Percentiles rank a stretch among this genome's conserved stretches.
These are phyloP conservation scores for Microtus richardsoni DNA, from an alignment of 2,113 vertebrate species.

Conservation along the genomic window DNA sequence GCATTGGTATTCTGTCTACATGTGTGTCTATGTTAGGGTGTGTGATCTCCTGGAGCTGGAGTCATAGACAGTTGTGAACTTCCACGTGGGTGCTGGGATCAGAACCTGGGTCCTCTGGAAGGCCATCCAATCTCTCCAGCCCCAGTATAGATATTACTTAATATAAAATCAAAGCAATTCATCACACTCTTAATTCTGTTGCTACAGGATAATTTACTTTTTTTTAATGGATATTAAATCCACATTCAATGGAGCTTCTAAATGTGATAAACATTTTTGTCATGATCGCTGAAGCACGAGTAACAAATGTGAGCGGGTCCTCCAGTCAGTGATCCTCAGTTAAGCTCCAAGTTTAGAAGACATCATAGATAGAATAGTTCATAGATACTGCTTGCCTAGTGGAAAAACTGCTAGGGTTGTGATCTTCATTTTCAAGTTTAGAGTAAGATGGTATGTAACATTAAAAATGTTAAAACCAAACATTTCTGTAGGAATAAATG, in stretches of 20 bases:
- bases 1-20: too few relatives aligned
- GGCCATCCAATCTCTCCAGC: too few relatives aligned
- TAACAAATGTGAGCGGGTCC: neutral
- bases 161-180: slow-evolving; percentile 17
- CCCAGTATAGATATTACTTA: neutral
- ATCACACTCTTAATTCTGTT: slow-evolving; percentile 36
- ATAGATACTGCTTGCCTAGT: neutral
- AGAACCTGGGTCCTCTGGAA: too few relatives aligned
- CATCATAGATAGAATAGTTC: neutral
- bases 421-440: slow-evolving; percentile 41
- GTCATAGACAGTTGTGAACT: too few relatives aligned
- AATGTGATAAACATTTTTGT: neutral
- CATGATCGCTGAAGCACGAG: neutral
- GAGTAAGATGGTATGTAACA: neutral
- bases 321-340: neutral
- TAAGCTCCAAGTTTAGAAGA: slow-evolving; percentile 40
- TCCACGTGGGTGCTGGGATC: too few relatives aligned
- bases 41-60: too few relatives aligned
- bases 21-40: too few relatives aligned
- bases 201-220: slow-evolving; percentile 26
- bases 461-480: slow-evolving; percentile 37
- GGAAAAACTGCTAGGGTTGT: slow-evolving; percentile 31
- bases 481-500: neutral
- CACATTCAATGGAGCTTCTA: slow-evolving; percentile 1
- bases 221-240: slow-evolving; percentile 48